Evolutionary conservation across 2,113 vertebrate species (phyloP).

Genomic region (Mesitornis unicolor): DNA sequence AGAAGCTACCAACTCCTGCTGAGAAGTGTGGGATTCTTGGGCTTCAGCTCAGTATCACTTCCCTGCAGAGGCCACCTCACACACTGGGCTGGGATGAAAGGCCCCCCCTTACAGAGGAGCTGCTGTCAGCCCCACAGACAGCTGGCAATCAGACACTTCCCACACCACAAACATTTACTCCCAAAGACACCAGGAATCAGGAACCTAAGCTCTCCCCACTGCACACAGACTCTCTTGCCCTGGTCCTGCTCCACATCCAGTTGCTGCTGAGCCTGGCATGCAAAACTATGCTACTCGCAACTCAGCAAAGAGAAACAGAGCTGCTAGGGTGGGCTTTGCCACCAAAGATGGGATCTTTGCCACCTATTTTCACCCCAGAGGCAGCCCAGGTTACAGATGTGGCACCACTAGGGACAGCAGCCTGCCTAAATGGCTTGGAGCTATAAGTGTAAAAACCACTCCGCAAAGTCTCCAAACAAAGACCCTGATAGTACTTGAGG

Average conservation of each 20-base stretch:
- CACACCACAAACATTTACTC: rapidly evolving
- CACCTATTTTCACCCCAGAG: rapidly evolving
- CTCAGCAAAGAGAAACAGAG: background rate
- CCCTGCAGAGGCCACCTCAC: background rate
- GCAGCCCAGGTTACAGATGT: background rate
- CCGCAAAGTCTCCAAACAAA: background rate
- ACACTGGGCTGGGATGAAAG: rapidly evolving
- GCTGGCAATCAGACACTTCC: background rate
- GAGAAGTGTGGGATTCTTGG: rapidly evolving
- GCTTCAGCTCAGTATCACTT: background rate
- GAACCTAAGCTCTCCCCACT: rapidly evolving
- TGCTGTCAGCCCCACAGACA: background rate
- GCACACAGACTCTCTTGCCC: background rate
- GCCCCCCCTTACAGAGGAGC: background rate
- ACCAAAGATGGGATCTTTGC: rapidly evolving
- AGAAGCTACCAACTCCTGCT: background rate
- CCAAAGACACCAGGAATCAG: background rate
- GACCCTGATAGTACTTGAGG: rapidly evolving
- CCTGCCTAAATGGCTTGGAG: rapidly evolving
- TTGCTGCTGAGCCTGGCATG: background rate
- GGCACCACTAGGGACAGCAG: background rate
- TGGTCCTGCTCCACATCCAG: background rate
- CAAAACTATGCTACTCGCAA: rapidly evolving
- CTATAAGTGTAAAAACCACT: rapidly evolving
- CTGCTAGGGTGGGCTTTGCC: background rate